Conservation (phyloP, 2,797 vertebrate genomes). For the Pangasius larnaudii region DNA sequence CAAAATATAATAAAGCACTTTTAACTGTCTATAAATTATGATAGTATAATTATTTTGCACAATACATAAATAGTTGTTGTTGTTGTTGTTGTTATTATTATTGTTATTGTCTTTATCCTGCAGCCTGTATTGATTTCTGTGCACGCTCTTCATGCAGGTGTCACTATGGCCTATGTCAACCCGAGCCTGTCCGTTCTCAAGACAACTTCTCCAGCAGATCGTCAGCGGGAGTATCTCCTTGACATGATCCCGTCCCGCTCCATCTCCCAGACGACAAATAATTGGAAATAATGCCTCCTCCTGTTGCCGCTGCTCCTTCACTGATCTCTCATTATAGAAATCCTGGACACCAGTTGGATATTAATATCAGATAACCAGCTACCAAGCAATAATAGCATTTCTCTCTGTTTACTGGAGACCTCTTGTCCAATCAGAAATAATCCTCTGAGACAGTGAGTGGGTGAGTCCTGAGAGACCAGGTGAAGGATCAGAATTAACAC, state of each 20-base stretch:
- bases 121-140: constrained; percentile 11
- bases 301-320: constrained; percentile 29
- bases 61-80: neutral
- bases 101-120: neutral
- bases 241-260: constrained; percentile 99
- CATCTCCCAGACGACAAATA: constrained; percentile 92
- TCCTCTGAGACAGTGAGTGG: neutral
- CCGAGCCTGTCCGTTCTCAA: constrained; percentile 92
- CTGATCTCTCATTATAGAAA: constrained; percentile 53
- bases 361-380: constrained; percentile 57
- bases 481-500: constrained; percentile 26
- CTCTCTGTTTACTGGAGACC: constrained; percentile 27
- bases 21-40: neutral
- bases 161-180: constrained; percentile 91
- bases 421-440: constrained; percentile 29
- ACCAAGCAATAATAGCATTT: constrained; percentile 62
- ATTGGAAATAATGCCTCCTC: constrained; percentile 89
- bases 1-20: neutral
- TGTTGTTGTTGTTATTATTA: no score
- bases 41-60: neutral
- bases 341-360: constrained; percentile 57
- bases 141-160: constrained; percentile 74
- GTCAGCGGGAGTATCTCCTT: constrained; percentile 97
- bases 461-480: constrained; percentile 25
- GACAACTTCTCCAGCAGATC: constrained; percentile 88